phyloP scores from a whole-genome alignment of 2,113 vertebrate genomes.

The Gymnogyps californianus region DNA sequence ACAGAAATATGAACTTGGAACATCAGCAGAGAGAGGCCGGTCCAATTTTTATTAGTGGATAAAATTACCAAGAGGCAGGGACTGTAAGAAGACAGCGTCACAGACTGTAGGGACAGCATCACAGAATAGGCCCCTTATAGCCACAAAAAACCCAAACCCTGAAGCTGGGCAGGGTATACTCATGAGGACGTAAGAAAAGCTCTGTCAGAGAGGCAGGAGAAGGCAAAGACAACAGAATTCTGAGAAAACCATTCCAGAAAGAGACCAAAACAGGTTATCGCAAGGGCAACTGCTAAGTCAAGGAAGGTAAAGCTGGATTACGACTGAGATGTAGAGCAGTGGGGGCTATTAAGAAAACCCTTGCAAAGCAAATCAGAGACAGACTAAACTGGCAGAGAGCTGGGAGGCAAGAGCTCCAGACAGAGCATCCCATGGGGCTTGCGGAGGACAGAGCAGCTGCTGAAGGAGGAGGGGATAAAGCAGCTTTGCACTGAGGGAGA shows the following conservation, averaged over 20 bases:
- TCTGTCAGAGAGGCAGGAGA: neutral
- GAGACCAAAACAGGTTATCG: neutral
- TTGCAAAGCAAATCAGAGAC: neutral
- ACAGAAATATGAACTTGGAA: neutral
- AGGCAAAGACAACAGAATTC: neutral
- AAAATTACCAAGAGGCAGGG: neutral
- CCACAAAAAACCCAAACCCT: neutral
- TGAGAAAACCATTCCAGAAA: neutral
- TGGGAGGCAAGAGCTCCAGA: constrained; percentile 29
- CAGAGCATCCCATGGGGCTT: constrained; percentile 15
- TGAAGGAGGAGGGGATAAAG: constrained; percentile 3
- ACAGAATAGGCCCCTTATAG: neutral
- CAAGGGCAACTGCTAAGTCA: neutral
- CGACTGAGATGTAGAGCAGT: neutral
- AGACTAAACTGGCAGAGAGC: neutral
- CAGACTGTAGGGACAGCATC: neutral
- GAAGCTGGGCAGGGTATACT: neutral
- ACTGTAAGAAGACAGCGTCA: neutral
- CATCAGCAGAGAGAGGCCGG: neutral
- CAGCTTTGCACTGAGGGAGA: neutral
- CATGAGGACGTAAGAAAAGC: fast-evolving
- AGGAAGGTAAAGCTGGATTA: neutral
- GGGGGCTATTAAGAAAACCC: neutral
- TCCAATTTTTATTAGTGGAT: neutral
- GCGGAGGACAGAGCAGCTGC: constrained; percentile 7